phyloP scores from a whole-genome alignment of 2,888 invertebrate genomes.

The Drosophila koepferae region DNA sequence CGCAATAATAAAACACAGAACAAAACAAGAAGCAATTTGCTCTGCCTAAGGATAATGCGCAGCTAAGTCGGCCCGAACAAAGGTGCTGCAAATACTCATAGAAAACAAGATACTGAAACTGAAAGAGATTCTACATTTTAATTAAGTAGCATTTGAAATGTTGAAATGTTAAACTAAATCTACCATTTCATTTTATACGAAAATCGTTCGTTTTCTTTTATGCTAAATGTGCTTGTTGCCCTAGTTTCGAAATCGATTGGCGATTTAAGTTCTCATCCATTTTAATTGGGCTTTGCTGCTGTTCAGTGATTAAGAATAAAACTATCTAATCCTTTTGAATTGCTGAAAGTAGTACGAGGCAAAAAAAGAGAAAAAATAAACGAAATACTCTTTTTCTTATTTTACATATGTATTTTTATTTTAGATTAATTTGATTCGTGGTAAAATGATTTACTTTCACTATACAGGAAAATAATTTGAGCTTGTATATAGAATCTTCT shows the following conservation, averaged over 20 bases:
- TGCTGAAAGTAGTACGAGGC: background rate
- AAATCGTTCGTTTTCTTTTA: background rate
- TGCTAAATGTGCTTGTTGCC: background rate
- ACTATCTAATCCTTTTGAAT: background rate
- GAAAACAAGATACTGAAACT: conserved; percentile 14
- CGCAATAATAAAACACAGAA: conserved; percentile 24
- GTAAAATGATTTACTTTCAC: too few relatives aligned
- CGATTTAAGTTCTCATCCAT: background rate
- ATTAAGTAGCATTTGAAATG: conserved; percentile 14
- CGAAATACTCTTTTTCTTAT: background rate
- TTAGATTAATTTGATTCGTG: background rate
- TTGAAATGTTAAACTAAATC: background rate
- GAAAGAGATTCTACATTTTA: conserved; percentile 9
- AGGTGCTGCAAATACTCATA: conserved; percentile 19
- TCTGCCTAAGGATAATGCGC: conserved; percentile 20
- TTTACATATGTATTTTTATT: background rate
- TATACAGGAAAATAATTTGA: too few relatives aligned
- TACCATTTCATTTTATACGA: background rate
- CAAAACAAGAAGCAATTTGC: conserved; percentile 10
- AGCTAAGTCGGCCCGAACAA: conserved; percentile 22
- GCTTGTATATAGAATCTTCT: too few relatives aligned
- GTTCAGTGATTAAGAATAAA: background rate
- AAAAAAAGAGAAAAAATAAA: background rate
- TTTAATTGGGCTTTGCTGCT: background rate
- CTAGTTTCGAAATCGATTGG: conserved; percentile 2